Base-by-base conservation (phyloP, 2,113 vertebrate species). In the Bubo bubo region DNA sequence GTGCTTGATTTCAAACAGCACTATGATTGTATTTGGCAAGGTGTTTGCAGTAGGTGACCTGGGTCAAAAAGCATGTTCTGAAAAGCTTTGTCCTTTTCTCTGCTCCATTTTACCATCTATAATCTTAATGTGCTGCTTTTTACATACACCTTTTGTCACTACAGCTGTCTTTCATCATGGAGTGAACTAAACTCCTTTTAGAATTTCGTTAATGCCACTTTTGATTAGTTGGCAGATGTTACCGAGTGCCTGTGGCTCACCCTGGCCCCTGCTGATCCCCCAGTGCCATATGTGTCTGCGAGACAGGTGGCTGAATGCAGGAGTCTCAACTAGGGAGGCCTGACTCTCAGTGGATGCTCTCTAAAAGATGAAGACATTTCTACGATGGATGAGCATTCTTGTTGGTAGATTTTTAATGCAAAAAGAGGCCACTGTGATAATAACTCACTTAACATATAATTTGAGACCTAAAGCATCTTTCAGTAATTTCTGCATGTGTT, bases 161-260 rank as follows among this genome's bases (percentile, higher is more conserved):
- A 10, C 62, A 87, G 62, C 86, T 79, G 43, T 37, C 70, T 81
- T 84, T 63, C 62, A 68, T 80, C 73, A 22, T 1, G 70, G 66
- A 68, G 73, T 70, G 80, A 79, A 13, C 39, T 50, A 6, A 91
- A 63, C 39, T 91, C 76, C 86, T 89, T 79, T 89, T 22, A 93
- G 95, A 55, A 50, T 87, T n/a, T 89, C 89, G 58, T 95, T 93
- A 91, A 47, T 90, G 89, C 80, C 66, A 76, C 80, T 87, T 86
- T 1, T 50, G 86, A 72, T 95, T 89, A 93, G 74, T 0, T 10
- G n/a, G 82, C 93, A 93, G 96, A 89, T 91, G 94, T 87, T 89
- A 41, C n/a, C 0, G 7, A 0, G 66, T 86, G 95, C 88, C 74
- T 4, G 22, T 35, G 0, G 6, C 87, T 86, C 7, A 6, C 72